These are phyloP conservation scores for Megalurothrips usitatus DNA, from an alignment of 2,888 invertebrate genomes.

Conservation along the genomic window DNA sequence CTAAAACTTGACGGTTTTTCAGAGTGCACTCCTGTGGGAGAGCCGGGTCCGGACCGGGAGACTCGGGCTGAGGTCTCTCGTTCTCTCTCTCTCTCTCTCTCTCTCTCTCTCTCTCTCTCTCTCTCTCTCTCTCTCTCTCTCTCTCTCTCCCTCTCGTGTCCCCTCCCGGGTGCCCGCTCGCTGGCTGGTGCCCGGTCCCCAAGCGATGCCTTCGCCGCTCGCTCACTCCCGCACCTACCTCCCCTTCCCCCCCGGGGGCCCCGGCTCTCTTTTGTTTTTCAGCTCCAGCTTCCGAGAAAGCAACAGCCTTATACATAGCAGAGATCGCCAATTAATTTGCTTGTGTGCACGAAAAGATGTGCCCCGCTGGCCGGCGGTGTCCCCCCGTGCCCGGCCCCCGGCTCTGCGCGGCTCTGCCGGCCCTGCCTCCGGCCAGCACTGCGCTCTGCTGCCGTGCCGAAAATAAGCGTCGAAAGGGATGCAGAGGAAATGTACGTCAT, in stretches of 20 bases:
- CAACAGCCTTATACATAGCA: conserved; percentile 10
- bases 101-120: too few species aligned
- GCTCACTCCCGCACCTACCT: not conserved
- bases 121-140: too few species aligned
- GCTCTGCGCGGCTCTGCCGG: too few species aligned
- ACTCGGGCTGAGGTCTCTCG: not conserved
- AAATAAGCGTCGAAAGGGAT: not conserved
- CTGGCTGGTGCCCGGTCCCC: too few species aligned
- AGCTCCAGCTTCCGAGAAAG: conserved; percentile 11
- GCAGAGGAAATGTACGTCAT: too few species aligned
- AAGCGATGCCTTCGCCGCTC: too few species aligned
- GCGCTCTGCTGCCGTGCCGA: not conserved
- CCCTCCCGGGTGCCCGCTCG: not conserved
- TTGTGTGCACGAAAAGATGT: conserved; percentile 21
- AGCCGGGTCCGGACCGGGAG: too few species aligned
- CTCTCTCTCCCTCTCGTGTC: not conserved
- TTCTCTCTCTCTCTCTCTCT: not conserved
- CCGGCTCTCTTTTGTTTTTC: conserved; percentile 15
- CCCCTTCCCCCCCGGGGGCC: too few species aligned
- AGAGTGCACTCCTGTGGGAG: too few species aligned
- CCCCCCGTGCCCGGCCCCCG: too few species aligned
- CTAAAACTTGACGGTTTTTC: too few species aligned
- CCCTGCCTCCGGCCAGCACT: not conserved
- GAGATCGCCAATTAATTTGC: conserved; percentile 24
- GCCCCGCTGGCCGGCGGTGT: not conserved